Evolutionary conservation across 2,888 invertebrate genomes (phyloP).

Genomic region (Rhogogaster chlorosoma): DNA sequence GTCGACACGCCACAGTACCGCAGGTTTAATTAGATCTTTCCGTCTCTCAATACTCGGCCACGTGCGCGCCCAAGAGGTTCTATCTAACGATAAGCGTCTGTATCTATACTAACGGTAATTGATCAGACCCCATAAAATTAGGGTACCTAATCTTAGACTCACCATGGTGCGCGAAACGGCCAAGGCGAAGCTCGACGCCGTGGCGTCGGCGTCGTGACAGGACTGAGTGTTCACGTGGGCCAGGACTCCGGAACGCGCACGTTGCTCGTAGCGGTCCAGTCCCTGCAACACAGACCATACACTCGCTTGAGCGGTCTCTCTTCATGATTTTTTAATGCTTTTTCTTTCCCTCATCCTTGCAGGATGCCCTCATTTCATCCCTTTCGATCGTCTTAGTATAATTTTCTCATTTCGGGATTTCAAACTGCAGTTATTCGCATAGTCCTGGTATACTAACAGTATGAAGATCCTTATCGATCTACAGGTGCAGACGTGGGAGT

Average conservation of each 20-base stretch:
- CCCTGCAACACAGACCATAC: conserved; percentile 72
- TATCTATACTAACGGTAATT: neutral
- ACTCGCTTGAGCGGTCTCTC: conserved; percentile 38
- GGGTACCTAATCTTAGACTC: conserved; percentile 63
- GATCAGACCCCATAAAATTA: neutral
- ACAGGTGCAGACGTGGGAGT: neutral
- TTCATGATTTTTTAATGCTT: neutral
- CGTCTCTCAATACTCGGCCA: neutral
- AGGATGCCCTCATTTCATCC: neutral
- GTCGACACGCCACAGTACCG: conserved; percentile 30
- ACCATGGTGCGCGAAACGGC: conserved; percentile 74
- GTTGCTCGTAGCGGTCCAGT: conserved; percentile 77
- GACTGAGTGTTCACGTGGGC: conserved; percentile 74
- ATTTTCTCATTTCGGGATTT: neutral
- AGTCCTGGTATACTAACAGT: neutral
- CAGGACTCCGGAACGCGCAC: conserved; percentile 77
- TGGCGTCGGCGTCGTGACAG: conserved; percentile 70
- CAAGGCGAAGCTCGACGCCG: conserved; percentile 72
- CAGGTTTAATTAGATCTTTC: conserved; percentile 34
- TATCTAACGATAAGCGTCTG: neutral
- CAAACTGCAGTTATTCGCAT: neutral
- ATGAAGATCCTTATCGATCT: neutral
- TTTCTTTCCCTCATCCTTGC: neutral
- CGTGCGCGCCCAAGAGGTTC: neutral
- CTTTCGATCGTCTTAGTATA: neutral